Percentiles rank a stretch among this genome's conserved stretches.
Conservation (phyloP, 2,797 vertebrate species). For the Onychomys arenicola region DNA sequence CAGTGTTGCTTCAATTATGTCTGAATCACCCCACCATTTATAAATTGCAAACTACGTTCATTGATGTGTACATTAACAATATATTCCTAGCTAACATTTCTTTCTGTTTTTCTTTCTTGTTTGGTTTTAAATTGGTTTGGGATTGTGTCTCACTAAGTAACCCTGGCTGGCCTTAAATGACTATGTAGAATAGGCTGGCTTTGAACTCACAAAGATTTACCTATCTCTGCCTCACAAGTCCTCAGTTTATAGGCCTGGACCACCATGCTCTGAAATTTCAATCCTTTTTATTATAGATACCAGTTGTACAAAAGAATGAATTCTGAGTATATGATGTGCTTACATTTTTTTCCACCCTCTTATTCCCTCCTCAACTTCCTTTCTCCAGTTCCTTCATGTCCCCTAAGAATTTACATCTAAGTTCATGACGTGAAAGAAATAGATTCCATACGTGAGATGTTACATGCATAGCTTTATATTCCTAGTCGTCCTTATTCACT, state of each 20-base stretch:
- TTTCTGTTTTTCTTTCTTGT: background rate
- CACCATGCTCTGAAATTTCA: background rate
- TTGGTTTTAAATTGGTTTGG: background rate
- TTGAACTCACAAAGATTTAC: background rate
- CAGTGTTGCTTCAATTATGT: background rate
- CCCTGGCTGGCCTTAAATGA: background rate
- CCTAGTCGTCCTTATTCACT: background rate
- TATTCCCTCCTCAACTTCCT: background rate
- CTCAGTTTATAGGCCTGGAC: background rate
- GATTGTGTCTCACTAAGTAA: background rate
- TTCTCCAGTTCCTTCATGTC: background rate
- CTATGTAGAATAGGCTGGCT: background rate
- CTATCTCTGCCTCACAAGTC: background rate
- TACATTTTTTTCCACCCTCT: background rate
- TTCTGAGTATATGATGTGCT: background rate
- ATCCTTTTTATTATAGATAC: background rate
- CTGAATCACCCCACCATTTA: background rate
- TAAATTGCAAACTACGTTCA: background rate
- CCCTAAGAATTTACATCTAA: background rate
- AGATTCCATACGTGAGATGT: background rate
- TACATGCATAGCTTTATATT: background rate
- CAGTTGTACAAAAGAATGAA: background rate
- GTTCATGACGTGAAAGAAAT: background rate
- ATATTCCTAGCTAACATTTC: background rate
- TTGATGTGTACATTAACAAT: background rate